phyloP scores from a whole-genome alignment of 2,888 invertebrate genomes.

The Aelia acuminata region DNA sequence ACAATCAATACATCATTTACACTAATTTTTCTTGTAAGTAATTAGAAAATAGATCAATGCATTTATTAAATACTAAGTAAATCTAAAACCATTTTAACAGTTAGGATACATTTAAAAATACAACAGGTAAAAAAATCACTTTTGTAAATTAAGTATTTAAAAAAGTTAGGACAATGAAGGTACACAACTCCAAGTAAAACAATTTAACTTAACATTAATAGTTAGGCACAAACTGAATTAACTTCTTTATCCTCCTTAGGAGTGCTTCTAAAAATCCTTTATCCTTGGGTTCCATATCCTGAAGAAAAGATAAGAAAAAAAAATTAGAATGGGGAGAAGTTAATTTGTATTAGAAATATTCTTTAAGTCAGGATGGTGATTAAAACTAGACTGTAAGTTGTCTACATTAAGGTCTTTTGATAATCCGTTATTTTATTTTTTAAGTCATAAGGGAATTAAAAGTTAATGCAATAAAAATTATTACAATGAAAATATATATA shows the following conservation, averaged over 20 bases:
- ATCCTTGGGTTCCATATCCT: constrained; percentile 77
- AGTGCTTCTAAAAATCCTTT: constrained; percentile 81
- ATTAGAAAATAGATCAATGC: not conserved
- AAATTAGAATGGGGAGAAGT: not conserved
- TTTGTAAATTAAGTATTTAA: not conserved
- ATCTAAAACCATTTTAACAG: not conserved
- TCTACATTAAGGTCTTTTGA: too few relatives aligned
- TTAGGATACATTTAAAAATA: not conserved
- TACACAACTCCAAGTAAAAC: not conserved
- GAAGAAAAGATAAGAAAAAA: constrained; percentile 66
- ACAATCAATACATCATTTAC: not conserved
- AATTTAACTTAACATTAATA: constrained; percentile 34
- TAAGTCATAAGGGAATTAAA: too few relatives aligned
- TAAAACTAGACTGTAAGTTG: too few relatives aligned
- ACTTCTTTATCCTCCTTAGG: constrained; percentile 82
- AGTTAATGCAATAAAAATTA: too few relatives aligned
- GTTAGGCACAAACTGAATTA: constrained; percentile 81
- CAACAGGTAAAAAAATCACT: not conserved
- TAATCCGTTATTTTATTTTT: too few relatives aligned
- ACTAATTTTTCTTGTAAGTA: not conserved
- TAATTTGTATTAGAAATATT: too few relatives aligned
- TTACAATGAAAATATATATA: too few relatives aligned
- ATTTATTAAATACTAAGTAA: not conserved
- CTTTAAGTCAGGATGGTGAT: too few relatives aligned
- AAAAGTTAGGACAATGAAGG: not conserved